Evolutionary conservation across 2,888 invertebrate species (phyloP), one percentile per base, ranked within the genome.

Genomic region (Lathronympha strigana): DNA sequence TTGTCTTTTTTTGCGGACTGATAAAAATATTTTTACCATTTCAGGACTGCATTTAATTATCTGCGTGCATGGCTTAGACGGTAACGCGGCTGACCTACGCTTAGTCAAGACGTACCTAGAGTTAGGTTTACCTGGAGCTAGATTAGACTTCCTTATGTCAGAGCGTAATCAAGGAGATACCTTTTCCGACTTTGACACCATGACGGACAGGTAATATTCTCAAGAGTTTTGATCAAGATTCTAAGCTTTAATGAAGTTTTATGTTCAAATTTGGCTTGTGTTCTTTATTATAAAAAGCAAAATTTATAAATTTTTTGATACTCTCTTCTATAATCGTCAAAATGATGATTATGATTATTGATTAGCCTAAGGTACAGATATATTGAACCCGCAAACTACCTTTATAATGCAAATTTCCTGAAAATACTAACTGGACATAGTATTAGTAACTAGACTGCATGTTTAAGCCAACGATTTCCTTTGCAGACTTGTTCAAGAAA

Each of bases 141-240:
- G 97, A 84, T 92, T 99, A 70, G 98, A 98, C 79, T 99, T 99
- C 88, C 94, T 99, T 3, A 99, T 99, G 98, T 98, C 98, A 0
- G 98, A 98, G 86, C 93, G 97, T 68, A 99, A 99, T 92, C 98
- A 98, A 93, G 97, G 97, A 19, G 98, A 98, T 80, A 99, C 99
- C 0, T 99, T 99, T 91, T 97, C 97, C 25, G 98, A 98, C 88
- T 98, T 99, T 86, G 98, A 98, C 75, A 96, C 96, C 55, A 98
- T 99, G 98, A 98, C 98, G 68, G 97, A 98, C 83, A 94, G 96
- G 93, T 95, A 76, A 57, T 17, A n/a, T 19, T n/a, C n/a, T n/a
- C n/a, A n/a, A n/a, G n/a, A n/a, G n/a, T n/a, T n/a, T n/a, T n/a
- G n/a, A n/a, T n/a, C n/a, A n/a, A n/a, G n/a, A n/a, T n/a, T n/a